Evolutionary conservation across 1,140 invertebrate species (phyloP).

Genomic region (Mercenaria mercenaria): DNA sequence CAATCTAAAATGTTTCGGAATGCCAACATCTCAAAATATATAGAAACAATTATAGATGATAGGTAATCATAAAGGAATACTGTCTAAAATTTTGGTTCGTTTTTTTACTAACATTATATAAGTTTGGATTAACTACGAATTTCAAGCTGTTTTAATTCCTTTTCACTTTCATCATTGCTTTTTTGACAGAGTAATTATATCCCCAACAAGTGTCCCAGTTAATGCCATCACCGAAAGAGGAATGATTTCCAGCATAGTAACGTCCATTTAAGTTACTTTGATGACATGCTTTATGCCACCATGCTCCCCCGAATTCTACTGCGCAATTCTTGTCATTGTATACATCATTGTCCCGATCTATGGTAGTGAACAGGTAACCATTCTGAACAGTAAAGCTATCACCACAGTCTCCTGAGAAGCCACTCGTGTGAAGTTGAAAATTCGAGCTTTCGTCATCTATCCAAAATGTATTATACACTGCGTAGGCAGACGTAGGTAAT

Average conservation of each 20-base stretch:
- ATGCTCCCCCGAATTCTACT: not conserved
- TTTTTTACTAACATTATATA: no score
- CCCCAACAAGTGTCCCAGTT: not conserved
- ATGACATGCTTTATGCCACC: constrained; percentile 16
- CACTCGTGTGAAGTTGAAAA: not conserved
- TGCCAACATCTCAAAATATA: no score
- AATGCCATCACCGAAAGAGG: not conserved
- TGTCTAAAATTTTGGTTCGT: no score
- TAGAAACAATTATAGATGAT: no score
- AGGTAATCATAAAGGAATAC: no score
- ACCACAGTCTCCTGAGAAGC: not conserved
- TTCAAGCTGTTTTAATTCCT: not conserved
- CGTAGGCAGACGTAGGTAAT: not conserved
- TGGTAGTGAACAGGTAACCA: not conserved
- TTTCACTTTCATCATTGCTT: constrained; percentile 1
- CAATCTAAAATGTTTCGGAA: no score
- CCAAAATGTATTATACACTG: not conserved
- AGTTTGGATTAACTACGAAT: no score
- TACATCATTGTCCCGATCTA: constrained; percentile 23
- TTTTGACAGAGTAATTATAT: constrained; percentile 13
- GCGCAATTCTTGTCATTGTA: not conserved
- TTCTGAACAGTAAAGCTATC: not conserved
- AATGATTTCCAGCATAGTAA: not conserved
- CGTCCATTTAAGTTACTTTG: not conserved
- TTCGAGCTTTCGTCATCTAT: not conserved